These are phyloP conservation scores for Dilophus febrilis DNA, from an alignment of 2,888 invertebrate species.

Conservation along the genomic window DNA sequence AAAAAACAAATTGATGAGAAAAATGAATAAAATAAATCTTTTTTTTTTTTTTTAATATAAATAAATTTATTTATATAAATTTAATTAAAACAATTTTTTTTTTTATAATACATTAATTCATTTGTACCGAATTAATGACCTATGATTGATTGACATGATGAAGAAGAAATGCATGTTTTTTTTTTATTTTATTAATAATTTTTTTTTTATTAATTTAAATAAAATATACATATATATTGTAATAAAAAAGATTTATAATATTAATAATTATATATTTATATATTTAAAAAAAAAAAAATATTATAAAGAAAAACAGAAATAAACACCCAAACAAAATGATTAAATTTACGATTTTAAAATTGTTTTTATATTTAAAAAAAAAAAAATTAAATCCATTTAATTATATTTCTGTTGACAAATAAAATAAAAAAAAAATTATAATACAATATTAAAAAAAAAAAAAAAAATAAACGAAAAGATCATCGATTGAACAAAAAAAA, in stretches of 20 bases:
- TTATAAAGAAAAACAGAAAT: not conserved
- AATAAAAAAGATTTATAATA: too few relatives aligned
- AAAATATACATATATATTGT: not conserved
- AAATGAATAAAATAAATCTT: too few relatives aligned
- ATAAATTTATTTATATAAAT: too few relatives aligned
- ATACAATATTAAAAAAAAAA: not conserved
- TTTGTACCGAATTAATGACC: not conserved
- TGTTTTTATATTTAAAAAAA: not conserved
- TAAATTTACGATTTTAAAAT: too few relatives aligned
- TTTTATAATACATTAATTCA: constrained; percentile 7
- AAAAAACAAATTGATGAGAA: too few relatives aligned
- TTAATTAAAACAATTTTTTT: constrained; percentile 6
- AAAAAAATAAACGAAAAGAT: constrained; percentile 15
- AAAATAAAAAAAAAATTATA: not conserved
- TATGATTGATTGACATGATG: not conserved
- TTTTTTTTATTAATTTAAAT: not conserved
- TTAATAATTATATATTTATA: not conserved
- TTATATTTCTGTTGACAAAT: too few relatives aligned
- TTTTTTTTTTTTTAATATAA: too few relatives aligned
- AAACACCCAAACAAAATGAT: not conserved
- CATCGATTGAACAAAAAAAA: too few relatives aligned
- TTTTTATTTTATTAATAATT: not conserved
- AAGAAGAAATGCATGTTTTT: not conserved
- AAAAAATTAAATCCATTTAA: not conserved
- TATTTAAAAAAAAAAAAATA: not conserved